Evolutionary conservation across 1,140 invertebrate genomes (phyloP).

Genomic region (Diachasma alloeum): DNA sequence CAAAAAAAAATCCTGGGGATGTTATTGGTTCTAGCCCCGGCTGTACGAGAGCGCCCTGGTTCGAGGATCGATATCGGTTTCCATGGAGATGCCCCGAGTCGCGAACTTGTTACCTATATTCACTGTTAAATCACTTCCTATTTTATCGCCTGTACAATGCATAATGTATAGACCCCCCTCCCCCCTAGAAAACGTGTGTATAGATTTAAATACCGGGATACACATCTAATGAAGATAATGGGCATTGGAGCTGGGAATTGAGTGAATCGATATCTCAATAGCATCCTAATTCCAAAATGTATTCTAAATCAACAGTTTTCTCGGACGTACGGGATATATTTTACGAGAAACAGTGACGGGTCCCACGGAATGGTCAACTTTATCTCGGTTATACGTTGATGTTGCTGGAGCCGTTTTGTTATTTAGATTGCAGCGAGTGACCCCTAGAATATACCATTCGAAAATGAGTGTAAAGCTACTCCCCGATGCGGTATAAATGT

Average conservation of each 20-base stretch:
- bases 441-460: not conserved
- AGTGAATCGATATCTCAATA: not conserved
- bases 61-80: conserved; percentile 58
- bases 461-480: conserved; percentile 23
- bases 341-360: not conserved
- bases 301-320: not conserved
- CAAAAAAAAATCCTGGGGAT: conserved; percentile 32
- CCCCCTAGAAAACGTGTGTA: not conserved
- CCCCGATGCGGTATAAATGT: conserved; percentile 38
- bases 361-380: not conserved
- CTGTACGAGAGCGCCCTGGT: not conserved
- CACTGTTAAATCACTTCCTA: conserved; percentile 46
- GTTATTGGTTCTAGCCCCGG: not conserved
- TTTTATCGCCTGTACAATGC: conserved; percentile 35
- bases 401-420: conserved; percentile 41
- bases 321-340: not conserved
- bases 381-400: conserved; percentile 8
- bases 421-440: conserved; percentile 37
- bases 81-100: conserved; percentile 56
- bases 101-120: conserved; percentile 53
- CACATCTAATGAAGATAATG: not conserved
- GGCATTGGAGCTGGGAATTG: not conserved
- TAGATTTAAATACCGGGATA: not conserved
- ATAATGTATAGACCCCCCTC: conserved; percentile 15
- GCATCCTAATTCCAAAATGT: not conserved